phyloP scores from a whole-genome alignment of 1,140 invertebrate genomes.

The Tribolium madens region DNA sequence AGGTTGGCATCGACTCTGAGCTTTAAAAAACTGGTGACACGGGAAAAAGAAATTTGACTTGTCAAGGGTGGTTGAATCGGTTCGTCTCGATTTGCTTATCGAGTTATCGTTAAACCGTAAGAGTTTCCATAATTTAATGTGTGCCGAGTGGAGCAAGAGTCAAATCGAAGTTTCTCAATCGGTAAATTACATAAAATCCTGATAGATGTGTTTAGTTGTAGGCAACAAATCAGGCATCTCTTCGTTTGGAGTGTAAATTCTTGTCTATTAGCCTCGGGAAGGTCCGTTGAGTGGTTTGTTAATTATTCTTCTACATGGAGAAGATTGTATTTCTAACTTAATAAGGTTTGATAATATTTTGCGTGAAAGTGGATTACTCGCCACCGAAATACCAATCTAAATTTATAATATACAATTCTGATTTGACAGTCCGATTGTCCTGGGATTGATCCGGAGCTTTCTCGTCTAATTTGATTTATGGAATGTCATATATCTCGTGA shows the following conservation, averaged over 20 bases:
- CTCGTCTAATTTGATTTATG: constrained; percentile 42
- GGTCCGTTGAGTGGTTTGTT: constrained; percentile 20
- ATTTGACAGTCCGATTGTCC: constrained; percentile 42
- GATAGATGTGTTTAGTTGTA: not conserved
- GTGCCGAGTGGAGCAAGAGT: not conserved
- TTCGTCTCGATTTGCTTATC: not conserved
- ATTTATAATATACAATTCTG: constrained; percentile 37
- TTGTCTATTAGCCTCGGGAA: constrained; percentile 26
- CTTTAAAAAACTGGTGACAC: not conserved
- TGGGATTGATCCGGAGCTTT: constrained; percentile 41
- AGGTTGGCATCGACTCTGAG: not conserved
- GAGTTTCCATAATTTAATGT: constrained; percentile 5
- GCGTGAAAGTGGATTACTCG: not conserved
- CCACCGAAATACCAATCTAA: constrained; percentile 32
- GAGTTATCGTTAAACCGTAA: not conserved
- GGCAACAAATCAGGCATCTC: constrained; percentile 19
- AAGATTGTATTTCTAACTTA: constrained; percentile 33
- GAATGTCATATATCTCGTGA: constrained; percentile 1
- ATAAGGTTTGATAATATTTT: constrained; percentile 31
- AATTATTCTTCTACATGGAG: constrained; percentile 37
- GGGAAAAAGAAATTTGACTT: not conserved
- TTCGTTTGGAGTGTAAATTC: constrained; percentile 9
- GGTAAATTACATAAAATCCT: constrained; percentile 20
- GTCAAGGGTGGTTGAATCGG: not conserved
- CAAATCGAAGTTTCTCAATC: not conserved